Percentiles rank a stretch among this genome's conserved stretches.
Evolutionary conservation across 1,140 invertebrate genomes (phyloP).

Genomic region (Hyles vespertilio): DNA sequence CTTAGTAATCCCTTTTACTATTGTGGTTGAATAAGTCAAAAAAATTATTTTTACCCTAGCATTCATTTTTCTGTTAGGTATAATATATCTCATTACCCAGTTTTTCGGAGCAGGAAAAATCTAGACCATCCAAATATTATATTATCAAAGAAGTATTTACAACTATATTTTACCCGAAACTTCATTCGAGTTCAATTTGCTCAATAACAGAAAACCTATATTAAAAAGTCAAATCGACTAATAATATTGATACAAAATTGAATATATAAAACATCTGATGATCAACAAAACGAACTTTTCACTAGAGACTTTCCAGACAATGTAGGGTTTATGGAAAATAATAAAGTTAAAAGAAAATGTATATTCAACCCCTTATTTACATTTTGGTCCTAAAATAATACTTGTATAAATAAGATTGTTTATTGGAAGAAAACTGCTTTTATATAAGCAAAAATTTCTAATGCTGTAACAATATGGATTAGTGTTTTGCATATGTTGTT

Average conservation of each 20-base stretch:
- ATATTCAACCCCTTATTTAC: conserved; percentile 20
- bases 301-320: conserved; percentile 25
- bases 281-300: conserved; percentile 23
- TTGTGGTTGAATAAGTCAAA: no score
- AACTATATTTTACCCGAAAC: no score
- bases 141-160: no score
- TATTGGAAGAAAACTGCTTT: conserved; percentile 18
- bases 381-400: conserved; percentile 20
- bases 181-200: no score
- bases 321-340: conserved; percentile 20
- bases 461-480: background rate
- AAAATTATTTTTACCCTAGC: no score
- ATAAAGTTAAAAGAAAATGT: conserved; percentile 24
- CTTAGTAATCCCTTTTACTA: no score
- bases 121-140: no score
- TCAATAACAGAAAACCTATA: no score
- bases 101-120: no score
- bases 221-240: no score
- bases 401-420: conserved; percentile 15
- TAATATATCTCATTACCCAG: no score
- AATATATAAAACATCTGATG: conserved; percentile 20
- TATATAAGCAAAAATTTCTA: conserved; percentile 13
- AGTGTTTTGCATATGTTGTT: background rate
- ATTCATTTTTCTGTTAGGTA: no score
- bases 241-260: background rate